phyloP scores from a whole-genome alignment of 2,888 invertebrate species.

The Pollenia angustigena region DNA sequence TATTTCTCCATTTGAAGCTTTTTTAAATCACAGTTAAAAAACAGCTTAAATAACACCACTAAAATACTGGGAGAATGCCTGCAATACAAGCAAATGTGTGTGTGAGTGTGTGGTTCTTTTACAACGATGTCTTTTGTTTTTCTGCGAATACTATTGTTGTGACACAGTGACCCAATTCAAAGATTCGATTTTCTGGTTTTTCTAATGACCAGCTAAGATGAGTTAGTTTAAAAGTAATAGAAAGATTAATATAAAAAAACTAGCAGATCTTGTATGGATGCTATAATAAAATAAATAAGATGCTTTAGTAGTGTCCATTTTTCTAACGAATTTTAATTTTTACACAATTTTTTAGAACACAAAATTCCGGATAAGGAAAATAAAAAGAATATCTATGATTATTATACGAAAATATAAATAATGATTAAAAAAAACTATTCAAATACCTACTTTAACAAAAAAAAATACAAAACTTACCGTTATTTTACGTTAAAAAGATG shows the following conservation, averaged over 20 bases:
- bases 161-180: conserved; percentile 82
- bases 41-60: not conserved
- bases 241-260: conserved; percentile 75
- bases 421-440: conserved; percentile 23
- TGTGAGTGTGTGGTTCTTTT: conserved; percentile 20
- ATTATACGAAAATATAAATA: not conserved
- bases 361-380: not conserved
- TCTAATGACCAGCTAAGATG: conserved; percentile 59
- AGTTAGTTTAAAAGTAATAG: conserved; percentile 73
- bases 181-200: conserved; percentile 82
- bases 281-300: conserved; percentile 25
- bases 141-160: conserved; percentile 75
- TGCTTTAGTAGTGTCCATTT: conserved; percentile 18
- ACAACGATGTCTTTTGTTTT: conserved; percentile 35
- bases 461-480: conserved; percentile 68
- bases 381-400: conserved; percentile 26
- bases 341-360: conserved; percentile 2
- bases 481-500: conserved; percentile 53
- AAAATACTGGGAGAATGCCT: not conserved
- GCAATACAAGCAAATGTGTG: conserved; percentile 5
- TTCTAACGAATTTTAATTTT: conserved; percentile 15
- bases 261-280: conserved; percentile 29
- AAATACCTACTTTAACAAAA: not conserved
- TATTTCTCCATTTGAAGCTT: no score
- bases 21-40: not conserved